Evolutionary conservation across 1,140 invertebrate genomes (phyloP), one percentile per base, ranked within the genome.

Genomic region (Ceratosolen fusciceps): DNA sequence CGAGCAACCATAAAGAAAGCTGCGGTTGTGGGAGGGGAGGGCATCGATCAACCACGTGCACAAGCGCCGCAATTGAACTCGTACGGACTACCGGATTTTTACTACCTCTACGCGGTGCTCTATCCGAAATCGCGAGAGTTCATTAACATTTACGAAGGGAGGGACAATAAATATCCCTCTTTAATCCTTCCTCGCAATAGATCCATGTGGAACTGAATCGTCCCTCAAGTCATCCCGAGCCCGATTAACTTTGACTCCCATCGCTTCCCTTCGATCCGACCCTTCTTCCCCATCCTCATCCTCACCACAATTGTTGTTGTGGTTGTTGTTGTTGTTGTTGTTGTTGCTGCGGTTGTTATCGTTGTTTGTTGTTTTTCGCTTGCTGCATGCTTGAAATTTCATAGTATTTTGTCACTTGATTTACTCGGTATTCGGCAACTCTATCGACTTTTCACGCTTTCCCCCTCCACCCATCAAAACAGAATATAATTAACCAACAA

Each of bases 341-440:
- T 58, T 58, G n/a, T 43, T 43, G 5, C 39, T 43, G 12, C 5
- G 26, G 26, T 34, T 34, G 31, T 16, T n/a, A 29, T 5, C n/a
- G n/a, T n/a, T n/a, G 62, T 37, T n/a, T 67, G 9, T 43, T 71
- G 29, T 58, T 58, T 58, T 34, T 26, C 58, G 71, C 54, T 39
- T 37, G 39, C 21, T 26, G n/a, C 37, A 37, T 43, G 67, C 12
- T 37, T 65, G 43, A 75, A n/a, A 62, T 76, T 67, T 76, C 68
- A 68, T 75, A 60, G 80, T 70, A 80, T 83, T 84, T 47, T 56
- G 47, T 60, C 60, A 49, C 75, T 81, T 84, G 80, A 82, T 82
- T 77, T 79, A 81, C 70, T 56, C 68, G 70, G 39, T 68, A 71
- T 43, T 26, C 43, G 9, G 21, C 58, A 47, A 56, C 19, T 39